A percentile compares a stretch with the other conserved stretches of the same genome.
Conservation (phyloP, 1,140 invertebrate species). For the Olivierus martensii region DNA sequence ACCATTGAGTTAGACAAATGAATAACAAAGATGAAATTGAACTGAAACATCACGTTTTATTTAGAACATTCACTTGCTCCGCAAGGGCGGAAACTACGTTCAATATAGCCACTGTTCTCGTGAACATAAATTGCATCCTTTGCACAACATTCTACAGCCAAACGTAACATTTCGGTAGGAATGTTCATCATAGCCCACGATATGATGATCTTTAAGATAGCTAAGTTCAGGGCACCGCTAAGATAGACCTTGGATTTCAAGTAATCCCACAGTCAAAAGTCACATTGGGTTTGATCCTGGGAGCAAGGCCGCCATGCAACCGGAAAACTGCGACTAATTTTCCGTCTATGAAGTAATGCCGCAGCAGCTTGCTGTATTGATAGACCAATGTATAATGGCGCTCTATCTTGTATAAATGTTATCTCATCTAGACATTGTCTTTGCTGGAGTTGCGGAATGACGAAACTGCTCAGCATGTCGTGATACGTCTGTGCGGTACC, state of each 20-base stretch:
- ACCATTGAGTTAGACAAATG: too few species aligned
- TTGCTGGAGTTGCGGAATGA: not conserved
- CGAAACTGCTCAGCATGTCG: not conserved
- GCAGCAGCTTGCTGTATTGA: not conserved
- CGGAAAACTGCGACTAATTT: not conserved
- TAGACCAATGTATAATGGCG: not conserved
- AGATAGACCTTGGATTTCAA: constrained; percentile 18
- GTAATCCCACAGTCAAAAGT: constrained; percentile 22
- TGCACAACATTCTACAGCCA: too few species aligned
- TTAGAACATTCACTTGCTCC: too few species aligned
- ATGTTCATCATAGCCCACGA: too few species aligned
- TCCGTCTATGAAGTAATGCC: not conserved
- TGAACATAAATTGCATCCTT: too few species aligned
- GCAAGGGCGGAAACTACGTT: too few species aligned
- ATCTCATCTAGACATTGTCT: not conserved
- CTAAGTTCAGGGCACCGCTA: too few species aligned
- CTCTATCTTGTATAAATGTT: not conserved
- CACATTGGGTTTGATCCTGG: constrained; percentile 17
- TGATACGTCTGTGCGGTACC: not conserved
- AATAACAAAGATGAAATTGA: too few species aligned
- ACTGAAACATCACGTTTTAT: too few species aligned
- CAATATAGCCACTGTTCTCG: too few species aligned
- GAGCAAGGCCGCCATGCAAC: constrained; percentile 18
- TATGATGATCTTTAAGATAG: too few species aligned
- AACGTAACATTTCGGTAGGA: too few species aligned